Conservation (phyloP, 1,140 invertebrate species). For the Colletes gigas region DNA sequence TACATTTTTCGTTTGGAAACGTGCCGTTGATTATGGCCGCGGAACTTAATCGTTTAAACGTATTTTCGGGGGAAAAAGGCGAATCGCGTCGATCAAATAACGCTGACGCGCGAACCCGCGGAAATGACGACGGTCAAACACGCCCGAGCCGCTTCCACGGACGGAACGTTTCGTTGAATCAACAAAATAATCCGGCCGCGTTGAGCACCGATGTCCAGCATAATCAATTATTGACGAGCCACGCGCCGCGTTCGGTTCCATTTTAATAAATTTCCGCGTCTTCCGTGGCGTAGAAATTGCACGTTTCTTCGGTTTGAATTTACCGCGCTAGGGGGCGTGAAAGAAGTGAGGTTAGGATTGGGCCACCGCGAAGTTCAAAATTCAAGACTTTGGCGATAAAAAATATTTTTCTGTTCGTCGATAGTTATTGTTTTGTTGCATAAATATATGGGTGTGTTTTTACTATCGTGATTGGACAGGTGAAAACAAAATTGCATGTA, state of each 20-base stretch:
- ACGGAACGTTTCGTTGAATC: conserved; percentile 60
- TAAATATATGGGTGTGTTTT: too few species aligned
- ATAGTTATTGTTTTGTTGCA: too few species aligned
- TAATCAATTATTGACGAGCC: conserved; percentile 40
- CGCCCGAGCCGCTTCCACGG: neutral
- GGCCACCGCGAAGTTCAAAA: too few species aligned
- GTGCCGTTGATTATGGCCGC: neutral
- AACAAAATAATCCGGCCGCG: conserved; percentile 41
- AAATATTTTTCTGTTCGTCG: too few species aligned
- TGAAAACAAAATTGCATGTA: too few species aligned
- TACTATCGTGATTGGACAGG: too few species aligned
- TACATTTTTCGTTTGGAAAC: conserved; percentile 1
- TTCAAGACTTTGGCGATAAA: too few species aligned
- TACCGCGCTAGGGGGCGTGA: too few species aligned
- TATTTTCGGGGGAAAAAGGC: neutral
- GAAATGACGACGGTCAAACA: conserved; percentile 35
- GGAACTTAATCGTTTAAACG: neutral
- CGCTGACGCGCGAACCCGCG: conserved; percentile 30
- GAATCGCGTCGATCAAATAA: conserved; percentile 39
- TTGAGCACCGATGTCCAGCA: neutral
- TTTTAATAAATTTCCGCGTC: too few species aligned
- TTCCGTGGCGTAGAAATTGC: too few species aligned
- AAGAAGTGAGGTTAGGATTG: too few species aligned
- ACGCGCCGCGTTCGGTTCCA: neutral
- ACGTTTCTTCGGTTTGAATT: too few species aligned